A percentile compares a stretch with the other conserved stretches of the same genome.
Conservation (phyloP, 2,888 invertebrate species). For the Cantharis rufa region DNA sequence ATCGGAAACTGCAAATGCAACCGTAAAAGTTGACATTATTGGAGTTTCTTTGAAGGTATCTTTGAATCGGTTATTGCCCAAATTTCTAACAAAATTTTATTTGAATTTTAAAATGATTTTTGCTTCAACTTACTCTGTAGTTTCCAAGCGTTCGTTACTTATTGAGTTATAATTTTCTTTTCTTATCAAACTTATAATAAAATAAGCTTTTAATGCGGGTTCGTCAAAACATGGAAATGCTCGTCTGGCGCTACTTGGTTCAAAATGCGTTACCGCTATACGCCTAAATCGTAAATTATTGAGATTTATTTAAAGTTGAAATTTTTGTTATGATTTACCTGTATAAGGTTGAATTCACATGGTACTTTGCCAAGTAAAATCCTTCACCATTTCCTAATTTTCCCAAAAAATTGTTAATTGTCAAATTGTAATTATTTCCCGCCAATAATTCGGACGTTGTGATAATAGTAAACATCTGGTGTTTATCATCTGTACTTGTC, state of each 20-base stretch:
- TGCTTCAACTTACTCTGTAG: conserved; percentile 3
- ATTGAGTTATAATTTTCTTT: conserved; percentile 10
- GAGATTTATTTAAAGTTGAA: not conserved
- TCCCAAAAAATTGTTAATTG: not conserved
- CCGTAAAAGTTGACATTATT: conserved; percentile 76
- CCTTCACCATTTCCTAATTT: conserved; percentile 2
- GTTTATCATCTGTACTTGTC: not conserved
- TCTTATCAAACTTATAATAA: conserved; percentile 52
- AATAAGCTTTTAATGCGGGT: conserved; percentile 51
- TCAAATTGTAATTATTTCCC: not conserved
- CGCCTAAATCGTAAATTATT: not conserved
- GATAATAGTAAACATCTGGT: conserved; percentile 1
- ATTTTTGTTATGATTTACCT: not conserved
- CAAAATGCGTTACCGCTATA: conserved; percentile 67
- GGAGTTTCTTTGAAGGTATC: conserved; percentile 20
- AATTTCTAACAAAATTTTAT: conserved; percentile 4
- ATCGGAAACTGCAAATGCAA: conserved; percentile 73
- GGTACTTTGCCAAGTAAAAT: not conserved
- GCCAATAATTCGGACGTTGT: not conserved
- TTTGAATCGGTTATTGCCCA: conserved; percentile 9
- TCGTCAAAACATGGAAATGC: conserved; percentile 80
- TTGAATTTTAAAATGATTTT: not conserved
- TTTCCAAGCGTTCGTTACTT: conserved; percentile 11
- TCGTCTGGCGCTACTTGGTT: conserved; percentile 65
- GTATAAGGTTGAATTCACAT: not conserved